These are phyloP conservation scores for Hyposmocoma kahamanoa DNA, from an alignment of 1,140 invertebrate species.

Conservation along the genomic window DNA sequence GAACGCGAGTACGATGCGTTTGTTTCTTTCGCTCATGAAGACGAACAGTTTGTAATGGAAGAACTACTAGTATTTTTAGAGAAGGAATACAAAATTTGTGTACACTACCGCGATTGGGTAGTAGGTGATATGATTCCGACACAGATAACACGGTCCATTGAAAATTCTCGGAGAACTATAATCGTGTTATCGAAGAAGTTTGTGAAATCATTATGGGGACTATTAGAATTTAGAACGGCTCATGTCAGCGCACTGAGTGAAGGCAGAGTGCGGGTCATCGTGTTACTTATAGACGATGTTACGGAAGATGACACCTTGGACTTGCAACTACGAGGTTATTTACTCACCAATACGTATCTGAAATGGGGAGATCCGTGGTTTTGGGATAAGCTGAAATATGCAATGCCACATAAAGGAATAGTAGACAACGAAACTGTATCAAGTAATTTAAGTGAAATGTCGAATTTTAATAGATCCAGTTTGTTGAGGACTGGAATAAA, in stretches of 20 bases:
- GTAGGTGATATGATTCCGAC: constrained; percentile 82
- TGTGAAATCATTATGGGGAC: constrained; percentile 87
- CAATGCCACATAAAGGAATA: constrained; percentile 59
- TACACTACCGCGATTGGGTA: constrained; percentile 87
- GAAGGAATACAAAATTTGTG: constrained; percentile 79
- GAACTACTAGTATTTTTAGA: constrained; percentile 76
- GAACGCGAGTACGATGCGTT: constrained; percentile 90
- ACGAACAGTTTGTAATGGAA: constrained; percentile 78
- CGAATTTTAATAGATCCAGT: too few species aligned
- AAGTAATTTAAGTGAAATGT: too few species aligned
- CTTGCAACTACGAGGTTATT: constrained; percentile 81
- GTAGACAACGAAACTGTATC: too few species aligned
- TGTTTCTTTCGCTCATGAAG: constrained; percentile 87
- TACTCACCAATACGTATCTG: constrained; percentile 89
- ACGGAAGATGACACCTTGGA: constrained; percentile 78
- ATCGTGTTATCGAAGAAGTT: constrained; percentile 88
- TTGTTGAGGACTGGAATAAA: too few species aligned
- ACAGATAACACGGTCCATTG: constrained; percentile 85
- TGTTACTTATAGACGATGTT: constrained; percentile 85
- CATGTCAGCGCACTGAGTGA: constrained; percentile 84
- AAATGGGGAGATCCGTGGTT: constrained; percentile 90
- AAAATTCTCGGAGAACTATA: constrained; percentile 84
- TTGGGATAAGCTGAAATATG: constrained; percentile 89
- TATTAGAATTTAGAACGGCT: constrained; percentile 86
- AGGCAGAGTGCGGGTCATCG: constrained; percentile 82